A percentile compares a stretch with the other conserved stretches of the same genome.
phyloP scores from a whole-genome alignment of 2,797 vertebrate species.

The Melanitta fusca region DNA sequence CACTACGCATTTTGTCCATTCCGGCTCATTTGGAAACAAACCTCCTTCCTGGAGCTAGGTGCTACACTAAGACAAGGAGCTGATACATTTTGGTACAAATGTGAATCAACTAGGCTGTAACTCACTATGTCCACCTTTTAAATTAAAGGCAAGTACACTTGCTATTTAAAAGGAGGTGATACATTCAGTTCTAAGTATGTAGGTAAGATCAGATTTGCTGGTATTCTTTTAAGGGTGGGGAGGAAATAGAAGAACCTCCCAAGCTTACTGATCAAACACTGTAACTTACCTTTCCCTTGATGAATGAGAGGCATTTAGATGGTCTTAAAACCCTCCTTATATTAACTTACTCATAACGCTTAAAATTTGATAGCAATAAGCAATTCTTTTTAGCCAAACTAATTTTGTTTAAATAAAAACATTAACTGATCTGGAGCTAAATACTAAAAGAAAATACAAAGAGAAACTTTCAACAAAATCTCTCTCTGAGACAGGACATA shows the following conservation, averaged over 20 bases:
- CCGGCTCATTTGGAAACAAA: background rate
- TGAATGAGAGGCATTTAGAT: background rate
- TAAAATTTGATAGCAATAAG: conserved; percentile 2
- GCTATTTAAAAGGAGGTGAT: background rate
- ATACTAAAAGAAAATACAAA: conserved; percentile 40
- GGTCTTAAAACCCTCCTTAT: background rate
- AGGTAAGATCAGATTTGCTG: background rate
- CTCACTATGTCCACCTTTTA: background rate
- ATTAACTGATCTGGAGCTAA: conserved; percentile 20
- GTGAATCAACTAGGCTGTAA: background rate
- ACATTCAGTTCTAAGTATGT: background rate
- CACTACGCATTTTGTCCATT: background rate
- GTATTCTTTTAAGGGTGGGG: background rate
- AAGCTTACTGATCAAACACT: background rate
- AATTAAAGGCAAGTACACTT: background rate
- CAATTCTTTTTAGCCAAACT: background rate
- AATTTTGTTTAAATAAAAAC: conserved; percentile 3
- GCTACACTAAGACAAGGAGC: background rate
- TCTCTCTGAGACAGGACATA: conserved; percentile 20
- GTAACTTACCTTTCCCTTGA: background rate
- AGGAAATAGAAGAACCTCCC: background rate
- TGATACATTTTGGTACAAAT: background rate
- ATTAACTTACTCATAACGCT: background rate
- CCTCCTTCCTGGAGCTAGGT: background rate
- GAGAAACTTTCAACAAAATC: conserved; percentile 7